These are phyloP conservation scores for Sogatella furcifera DNA, from an alignment of 1,140 invertebrate genomes.

Conservation along the genomic window DNA sequence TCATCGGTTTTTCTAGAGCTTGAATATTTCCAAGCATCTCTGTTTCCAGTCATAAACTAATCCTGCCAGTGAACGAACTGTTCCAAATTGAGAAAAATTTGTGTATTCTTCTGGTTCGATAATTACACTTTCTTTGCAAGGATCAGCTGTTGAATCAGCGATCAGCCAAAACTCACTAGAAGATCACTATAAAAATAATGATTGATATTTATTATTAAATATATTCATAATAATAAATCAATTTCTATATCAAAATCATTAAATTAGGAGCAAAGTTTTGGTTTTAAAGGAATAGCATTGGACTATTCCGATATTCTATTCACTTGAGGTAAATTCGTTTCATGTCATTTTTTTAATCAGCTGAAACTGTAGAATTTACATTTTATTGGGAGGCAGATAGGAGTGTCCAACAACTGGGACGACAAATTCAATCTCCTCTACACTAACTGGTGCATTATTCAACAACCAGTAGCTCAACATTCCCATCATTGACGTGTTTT, in stretches of 20 bases:
- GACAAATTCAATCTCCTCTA: conserved; percentile 22
- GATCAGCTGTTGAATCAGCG: conserved; percentile 25
- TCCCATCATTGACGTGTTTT: conserved; percentile 26
- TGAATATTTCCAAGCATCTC: conserved; percentile 7
- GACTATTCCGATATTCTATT: too few species aligned
- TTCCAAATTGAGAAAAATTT: conserved; percentile 5
- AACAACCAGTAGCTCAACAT: conserved; percentile 23
- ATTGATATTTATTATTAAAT: too few species aligned
- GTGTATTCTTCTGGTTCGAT: conserved; percentile 10
- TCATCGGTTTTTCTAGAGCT: too few species aligned
- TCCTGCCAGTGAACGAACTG: background rate
- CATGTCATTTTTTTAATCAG: too few species aligned
- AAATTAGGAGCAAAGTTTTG: too few species aligned
- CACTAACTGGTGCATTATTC: conserved; percentile 17
- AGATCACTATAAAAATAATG: too few species aligned
- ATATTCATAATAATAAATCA: too few species aligned
- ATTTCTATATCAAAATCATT: too few species aligned
- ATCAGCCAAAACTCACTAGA: conserved; percentile 27
- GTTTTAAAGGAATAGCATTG: too few species aligned
- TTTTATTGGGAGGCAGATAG: conserved; percentile 26
- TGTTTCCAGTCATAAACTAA: conserved; percentile 4
- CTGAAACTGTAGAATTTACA: too few species aligned
- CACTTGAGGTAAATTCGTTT: too few species aligned
- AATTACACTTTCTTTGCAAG: conserved; percentile 22
- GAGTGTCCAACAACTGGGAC: conserved; percentile 25